Conservation (phyloP, 2,113 vertebrate species). For the Phaethon lepturus region DNA sequence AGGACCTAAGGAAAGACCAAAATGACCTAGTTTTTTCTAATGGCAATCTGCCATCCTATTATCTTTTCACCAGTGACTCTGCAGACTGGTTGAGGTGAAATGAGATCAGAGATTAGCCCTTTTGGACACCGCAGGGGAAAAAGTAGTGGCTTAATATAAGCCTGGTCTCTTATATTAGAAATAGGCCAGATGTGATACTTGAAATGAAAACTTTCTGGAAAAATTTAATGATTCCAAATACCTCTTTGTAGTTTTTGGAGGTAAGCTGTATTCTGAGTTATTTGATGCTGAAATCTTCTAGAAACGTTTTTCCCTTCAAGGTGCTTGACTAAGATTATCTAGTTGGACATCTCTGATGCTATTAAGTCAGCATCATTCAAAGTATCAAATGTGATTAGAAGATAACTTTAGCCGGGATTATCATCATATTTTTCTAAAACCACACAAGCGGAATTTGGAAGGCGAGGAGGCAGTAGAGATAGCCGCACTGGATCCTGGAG, state of each 20-base stretch:
- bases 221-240: neutral
- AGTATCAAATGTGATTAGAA: neutral
- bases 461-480: neutral
- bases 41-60: accelerated
- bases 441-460: neutral
- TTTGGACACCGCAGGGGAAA: neutral
- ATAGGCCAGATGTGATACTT: neutral
- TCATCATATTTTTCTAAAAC: neutral
- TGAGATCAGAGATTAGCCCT: neutral
- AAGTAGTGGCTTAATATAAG: neutral
- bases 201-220: neutral
- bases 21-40: neutral
- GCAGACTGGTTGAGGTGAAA: neutral
- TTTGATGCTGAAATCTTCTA: neutral
- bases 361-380: neutral
- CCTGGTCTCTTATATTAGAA: neutral
- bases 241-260: neutral
- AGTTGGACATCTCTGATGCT: neutral
- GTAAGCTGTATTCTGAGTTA: neutral
- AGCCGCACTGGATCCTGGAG: neutral
- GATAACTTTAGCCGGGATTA: neutral
- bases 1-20: neutral
- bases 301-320: neutral
- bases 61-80: neutral
- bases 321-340: neutral